Conservation (phyloP, 1,140 invertebrate species). For the Linepithema humile region DNA sequence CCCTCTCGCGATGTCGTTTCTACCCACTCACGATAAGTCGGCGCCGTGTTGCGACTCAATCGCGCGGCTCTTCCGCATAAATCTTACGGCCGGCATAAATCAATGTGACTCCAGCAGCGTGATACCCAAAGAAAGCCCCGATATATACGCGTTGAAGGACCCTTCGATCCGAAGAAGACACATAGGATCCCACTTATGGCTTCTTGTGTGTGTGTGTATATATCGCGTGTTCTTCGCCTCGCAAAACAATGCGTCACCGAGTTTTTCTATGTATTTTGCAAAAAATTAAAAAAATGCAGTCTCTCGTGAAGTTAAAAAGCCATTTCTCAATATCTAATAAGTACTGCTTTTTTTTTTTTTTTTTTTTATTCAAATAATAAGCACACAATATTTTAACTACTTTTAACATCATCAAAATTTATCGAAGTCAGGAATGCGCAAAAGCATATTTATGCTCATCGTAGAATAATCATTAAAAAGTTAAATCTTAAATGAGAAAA, state of each 20-base stretch:
- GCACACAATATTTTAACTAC: too few species aligned
- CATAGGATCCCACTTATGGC: conserved; percentile 79
- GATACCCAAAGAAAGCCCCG: conserved; percentile 76
- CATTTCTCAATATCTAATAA: too few species aligned
- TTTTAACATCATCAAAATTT: background rate
- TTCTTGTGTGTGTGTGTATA: conserved; percentile 4
- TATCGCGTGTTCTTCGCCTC: conserved; percentile 69
- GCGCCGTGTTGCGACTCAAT: conserved; percentile 83
- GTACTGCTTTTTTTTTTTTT: too few species aligned
- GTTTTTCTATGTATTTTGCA: conserved; percentile 36
- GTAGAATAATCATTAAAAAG: background rate
- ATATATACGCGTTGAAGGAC: conserved; percentile 74
- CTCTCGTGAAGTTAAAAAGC: background rate
- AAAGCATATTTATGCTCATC: background rate
- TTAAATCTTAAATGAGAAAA: background rate
- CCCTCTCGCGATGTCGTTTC: conserved; percentile 75
- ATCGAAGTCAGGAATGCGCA: too few species aligned
- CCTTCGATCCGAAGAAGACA: conserved; percentile 82
- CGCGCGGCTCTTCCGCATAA: conserved; percentile 82
- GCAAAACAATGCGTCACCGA: conserved; percentile 75
- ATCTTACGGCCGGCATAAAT: conserved; percentile 82
- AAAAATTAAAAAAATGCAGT: conserved; percentile 30
- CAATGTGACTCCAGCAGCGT: conserved; percentile 82
- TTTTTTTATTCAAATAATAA: conserved; percentile 12
- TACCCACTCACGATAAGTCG: conserved; percentile 84